A percentile compares a stretch with the other conserved stretches of the same genome.
Evolutionary conservation across 2,113 vertebrate genomes (phyloP).

Genomic region (Pelecanus crispus): DNA sequence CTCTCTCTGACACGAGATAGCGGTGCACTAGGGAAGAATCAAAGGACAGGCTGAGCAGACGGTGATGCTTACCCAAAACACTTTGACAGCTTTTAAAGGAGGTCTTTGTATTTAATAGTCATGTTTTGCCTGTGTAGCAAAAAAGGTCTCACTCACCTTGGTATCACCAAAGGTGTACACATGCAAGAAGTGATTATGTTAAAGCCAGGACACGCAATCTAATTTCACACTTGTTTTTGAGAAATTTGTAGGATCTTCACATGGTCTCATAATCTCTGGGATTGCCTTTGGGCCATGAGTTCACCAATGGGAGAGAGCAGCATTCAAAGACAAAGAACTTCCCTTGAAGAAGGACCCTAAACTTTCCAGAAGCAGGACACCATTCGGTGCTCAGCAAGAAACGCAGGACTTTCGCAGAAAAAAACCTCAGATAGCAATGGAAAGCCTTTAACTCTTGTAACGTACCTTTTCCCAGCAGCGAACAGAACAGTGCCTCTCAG

Average conservation of each 20-base stretch:
- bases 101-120: not conserved
- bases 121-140: not conserved
- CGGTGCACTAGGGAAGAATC: not conserved
- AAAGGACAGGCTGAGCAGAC: not conserved
- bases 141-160: not conserved
- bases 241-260: not conserved
- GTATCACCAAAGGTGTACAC: not conserved
- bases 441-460: not conserved
- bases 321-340: not conserved
- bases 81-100: not conserved
- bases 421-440: not conserved
- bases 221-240: not conserved
- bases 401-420: not conserved
- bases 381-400: not conserved
- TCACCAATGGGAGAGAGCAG: not conserved
- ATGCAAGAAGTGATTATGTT: not conserved
- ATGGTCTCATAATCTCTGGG: not conserved
- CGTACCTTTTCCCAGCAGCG: not conserved
- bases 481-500: not conserved
- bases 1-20: not conserved
- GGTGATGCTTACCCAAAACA: not conserved
- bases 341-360: not conserved
- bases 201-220: not conserved
- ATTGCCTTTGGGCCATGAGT: not conserved
- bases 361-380: not conserved